These are phyloP conservation scores for Apteryx mantelli DNA, from an alignment of 2,113 vertebrate species.

Conservation along the genomic window DNA sequence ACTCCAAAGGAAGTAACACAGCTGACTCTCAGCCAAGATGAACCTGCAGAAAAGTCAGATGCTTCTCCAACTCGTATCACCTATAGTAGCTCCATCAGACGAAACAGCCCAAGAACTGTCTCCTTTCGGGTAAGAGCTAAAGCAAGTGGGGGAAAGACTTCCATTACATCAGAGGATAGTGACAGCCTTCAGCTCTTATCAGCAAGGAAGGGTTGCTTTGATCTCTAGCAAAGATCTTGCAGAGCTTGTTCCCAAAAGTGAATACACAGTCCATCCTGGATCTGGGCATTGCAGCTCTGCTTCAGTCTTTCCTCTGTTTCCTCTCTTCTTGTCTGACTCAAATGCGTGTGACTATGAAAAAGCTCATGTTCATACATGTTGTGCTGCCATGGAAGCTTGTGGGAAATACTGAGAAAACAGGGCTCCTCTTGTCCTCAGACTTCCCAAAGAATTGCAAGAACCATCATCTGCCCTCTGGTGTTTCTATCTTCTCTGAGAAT, in stretches of 20 bases:
- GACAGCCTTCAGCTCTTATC: not conserved
- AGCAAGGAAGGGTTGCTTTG: not conserved
- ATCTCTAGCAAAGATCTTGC: not conserved
- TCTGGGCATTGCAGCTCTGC: not conserved
- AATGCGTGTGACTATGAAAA: not conserved
- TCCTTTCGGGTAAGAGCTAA: constrained; percentile 88
- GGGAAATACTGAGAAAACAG: not conserved
- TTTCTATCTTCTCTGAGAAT: not conserved
- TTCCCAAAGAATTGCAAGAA: not conserved
- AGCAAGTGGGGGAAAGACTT: not conserved
- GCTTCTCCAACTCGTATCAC: constrained; percentile 25
- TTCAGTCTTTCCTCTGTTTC: not conserved
- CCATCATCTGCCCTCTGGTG: not conserved
- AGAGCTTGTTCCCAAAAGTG: not conserved
- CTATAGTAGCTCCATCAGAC: constrained; percentile 80
- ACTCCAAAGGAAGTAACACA: not conserved
- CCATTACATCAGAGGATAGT: not conserved
- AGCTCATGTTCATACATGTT: not conserved
- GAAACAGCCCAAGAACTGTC: constrained; percentile 84
- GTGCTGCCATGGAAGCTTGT: not conserved
- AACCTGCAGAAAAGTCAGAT: not conserved
- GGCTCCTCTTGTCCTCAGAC: not conserved
- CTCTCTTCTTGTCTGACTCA: rapidly evolving
- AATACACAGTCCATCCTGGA: not conserved
- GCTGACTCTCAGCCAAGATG: not conserved